Evolutionary conservation across 1,140 invertebrate genomes (phyloP).

Genomic region (Microplitis mediator): DNA sequence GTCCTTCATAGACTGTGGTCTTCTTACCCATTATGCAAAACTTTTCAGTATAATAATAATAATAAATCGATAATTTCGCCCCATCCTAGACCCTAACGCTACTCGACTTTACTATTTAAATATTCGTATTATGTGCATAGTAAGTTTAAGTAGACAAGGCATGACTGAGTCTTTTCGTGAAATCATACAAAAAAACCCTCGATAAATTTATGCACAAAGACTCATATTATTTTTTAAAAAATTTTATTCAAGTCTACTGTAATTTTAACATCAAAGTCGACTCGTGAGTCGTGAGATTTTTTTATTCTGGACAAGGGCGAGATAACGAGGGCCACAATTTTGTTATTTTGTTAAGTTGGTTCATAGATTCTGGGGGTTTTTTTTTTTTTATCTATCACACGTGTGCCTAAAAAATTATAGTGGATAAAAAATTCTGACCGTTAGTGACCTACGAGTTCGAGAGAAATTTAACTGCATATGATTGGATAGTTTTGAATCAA

Average conservation of each 20-base stretch:
- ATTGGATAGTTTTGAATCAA: not conserved
- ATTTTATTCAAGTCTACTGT: not conserved
- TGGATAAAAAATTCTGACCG: not conserved
- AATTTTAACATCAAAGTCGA: too few relatives aligned
- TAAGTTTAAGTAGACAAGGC: not conserved
- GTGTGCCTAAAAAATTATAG: not conserved
- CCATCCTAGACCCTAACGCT: too few relatives aligned
- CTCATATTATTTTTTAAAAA: not conserved
- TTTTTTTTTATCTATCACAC: not conserved
- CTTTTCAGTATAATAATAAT: not conserved
- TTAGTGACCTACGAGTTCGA: not conserved
- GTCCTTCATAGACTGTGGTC: too few relatives aligned
- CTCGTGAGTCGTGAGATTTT: slow-evolving; percentile 6
- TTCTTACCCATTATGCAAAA: slow-evolving; percentile 27
- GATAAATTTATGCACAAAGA: not conserved
- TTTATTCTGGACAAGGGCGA: not conserved
- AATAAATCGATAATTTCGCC: too few relatives aligned
- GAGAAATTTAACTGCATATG: too few relatives aligned
- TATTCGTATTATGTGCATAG: not conserved
- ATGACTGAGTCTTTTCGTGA: slow-evolving; percentile 21
- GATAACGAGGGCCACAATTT: not conserved
- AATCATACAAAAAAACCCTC: slow-evolving; percentile 1
- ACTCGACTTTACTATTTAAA: not conserved
- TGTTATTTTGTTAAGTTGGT: not conserved
- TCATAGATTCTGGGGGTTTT: not conserved